Evolutionary conservation across 2,888 invertebrate species (phyloP), one percentile per base, ranked within the genome.

Genomic region (Phania funesta): DNA sequence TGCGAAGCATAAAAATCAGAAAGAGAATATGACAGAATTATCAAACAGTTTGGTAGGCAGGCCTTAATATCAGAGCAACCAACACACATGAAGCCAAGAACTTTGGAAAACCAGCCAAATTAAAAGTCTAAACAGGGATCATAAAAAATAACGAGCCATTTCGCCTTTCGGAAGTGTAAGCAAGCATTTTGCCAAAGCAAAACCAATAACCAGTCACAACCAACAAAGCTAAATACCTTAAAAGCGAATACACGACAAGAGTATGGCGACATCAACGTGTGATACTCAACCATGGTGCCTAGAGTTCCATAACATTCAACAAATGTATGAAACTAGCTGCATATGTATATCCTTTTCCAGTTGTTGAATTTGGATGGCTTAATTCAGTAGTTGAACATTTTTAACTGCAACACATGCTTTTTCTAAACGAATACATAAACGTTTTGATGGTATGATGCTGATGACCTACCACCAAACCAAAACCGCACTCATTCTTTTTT

Each of bases 181-280:
- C 77, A 50, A 64, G 46, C n/a, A n/a, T n/a, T n/a, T 70, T 65
- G 73, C 58, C 58, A 64, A 80, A 35, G 48, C 62, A 60, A 68
- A 68, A 56, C 76, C 52, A 68, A 67, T 56, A 80, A 58, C 48
- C 81, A 75, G 74, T 35, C 65, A n/a, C n/a, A 80, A 38, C 29
- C 68, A 81, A 60, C 62, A 38, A 73, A 44, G 35, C 35, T 46
- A 56, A 41, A 24, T 48, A 26, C 68, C 62, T 26, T 35, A 9
- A 67, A 58, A 58, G 41, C 50, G 38, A 67, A 26, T 32, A 73
- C 32, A 38, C 11, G 9, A 16, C 13, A 20, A 50, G 41, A 16
- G 13, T 32, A 38, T 76, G 67, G 76, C 50, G 58, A 60, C 67
- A 67, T 75, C 67, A 56, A 35, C 41, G 48, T 50, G 38, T 26